These are phyloP conservation scores for Ctenodactylus gundi DNA, from an alignment of 2,113 vertebrate genomes.

Conservation along the genomic window DNA sequence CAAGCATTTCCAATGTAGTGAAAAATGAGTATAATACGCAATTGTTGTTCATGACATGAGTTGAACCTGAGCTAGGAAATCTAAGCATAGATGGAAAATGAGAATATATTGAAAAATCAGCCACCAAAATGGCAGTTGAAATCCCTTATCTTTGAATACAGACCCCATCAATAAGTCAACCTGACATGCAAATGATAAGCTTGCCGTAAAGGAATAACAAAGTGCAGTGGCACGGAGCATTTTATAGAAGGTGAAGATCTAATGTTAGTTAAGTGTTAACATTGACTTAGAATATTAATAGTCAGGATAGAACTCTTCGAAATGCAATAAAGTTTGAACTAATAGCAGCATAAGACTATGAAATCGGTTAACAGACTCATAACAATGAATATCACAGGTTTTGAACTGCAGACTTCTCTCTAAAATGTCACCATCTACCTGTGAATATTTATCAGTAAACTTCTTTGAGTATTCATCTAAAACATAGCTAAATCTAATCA, in stretches of 20 bases:
- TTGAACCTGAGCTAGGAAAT: background rate
- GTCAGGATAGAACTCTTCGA: background rate
- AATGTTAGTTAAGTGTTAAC: background rate
- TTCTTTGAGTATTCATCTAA: background rate
- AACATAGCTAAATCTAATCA: background rate
- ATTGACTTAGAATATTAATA: background rate
- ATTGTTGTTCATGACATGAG: background rate
- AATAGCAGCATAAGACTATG: background rate
- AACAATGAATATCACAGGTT: background rate
- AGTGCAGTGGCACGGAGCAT: background rate
- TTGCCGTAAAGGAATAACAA: background rate
- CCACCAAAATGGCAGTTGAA: background rate
- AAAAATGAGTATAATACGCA: background rate
- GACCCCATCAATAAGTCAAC: background rate
- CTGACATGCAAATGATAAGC: background rate
- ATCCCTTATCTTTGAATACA: background rate
- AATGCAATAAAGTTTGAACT: conserved; percentile 17
- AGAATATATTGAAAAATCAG: background rate
- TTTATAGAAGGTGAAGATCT: background rate
- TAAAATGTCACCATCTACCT: background rate
- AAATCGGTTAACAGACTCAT: background rate
- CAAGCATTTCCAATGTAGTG: background rate
- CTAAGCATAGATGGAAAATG: background rate
- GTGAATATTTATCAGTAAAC: background rate
- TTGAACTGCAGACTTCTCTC: background rate